Evolutionary conservation across 2,888 invertebrate species (phyloP).

Genomic region (Cerceris ruficornis): DNA sequence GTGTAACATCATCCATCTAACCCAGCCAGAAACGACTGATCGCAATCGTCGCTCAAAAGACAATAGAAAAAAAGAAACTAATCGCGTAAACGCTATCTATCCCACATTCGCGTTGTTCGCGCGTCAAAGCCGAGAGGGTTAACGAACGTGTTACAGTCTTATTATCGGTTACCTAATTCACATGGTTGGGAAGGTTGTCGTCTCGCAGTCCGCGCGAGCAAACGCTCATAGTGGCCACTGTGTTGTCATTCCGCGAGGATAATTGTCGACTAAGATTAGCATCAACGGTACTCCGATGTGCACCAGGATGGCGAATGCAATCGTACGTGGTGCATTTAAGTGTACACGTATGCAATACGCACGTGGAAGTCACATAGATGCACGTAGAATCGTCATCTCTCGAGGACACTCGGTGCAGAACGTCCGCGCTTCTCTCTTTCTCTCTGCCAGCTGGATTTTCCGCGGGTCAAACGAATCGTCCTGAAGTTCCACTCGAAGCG

Average conservation of each 20-base stretch:
- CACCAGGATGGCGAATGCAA: conserved; percentile 11
- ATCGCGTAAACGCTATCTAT: conserved; percentile 29
- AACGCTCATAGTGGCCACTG: not conserved
- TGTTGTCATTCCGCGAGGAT: conserved; percentile 33
- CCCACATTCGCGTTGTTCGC: conserved; percentile 1
- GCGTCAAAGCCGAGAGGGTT: conserved; percentile 1
- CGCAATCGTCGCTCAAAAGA: no score
- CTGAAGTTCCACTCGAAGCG: not conserved
- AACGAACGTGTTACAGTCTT: conserved; percentile 22
- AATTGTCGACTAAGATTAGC: conserved; percentile 48
- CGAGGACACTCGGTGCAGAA: not conserved
- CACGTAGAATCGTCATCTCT: not conserved
- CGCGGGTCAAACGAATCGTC: not conserved
- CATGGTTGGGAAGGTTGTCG: conserved; percentile 11
- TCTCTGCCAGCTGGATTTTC: not conserved
- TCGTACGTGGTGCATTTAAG: conserved; percentile 15
- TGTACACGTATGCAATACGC: conserved; percentile 6
- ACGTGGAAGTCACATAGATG: not conserved
- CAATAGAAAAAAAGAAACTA: not conserved
- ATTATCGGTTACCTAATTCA: conserved; percentile 45
- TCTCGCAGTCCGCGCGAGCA: not conserved
- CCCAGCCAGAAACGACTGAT: no score
- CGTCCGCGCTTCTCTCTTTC: no score
- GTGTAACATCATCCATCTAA: no score
- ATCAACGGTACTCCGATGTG: conserved; percentile 26